Base-by-base conservation (phyloP, 2,113 vertebrate genomes). In the Syrrhaptes paradoxus region DNA sequence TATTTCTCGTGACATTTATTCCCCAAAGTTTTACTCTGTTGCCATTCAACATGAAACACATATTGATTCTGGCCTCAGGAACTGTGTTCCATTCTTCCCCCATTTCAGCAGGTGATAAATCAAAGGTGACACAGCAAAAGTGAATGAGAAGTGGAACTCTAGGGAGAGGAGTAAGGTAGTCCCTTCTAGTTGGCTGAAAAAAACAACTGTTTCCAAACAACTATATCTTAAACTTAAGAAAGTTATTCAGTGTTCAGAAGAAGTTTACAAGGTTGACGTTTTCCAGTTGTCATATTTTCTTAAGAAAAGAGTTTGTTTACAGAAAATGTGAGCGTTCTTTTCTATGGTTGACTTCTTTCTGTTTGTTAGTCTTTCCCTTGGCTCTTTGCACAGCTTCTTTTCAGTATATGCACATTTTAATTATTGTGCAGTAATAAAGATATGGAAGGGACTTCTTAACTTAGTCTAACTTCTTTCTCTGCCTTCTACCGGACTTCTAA, bases 41-140 rank as follows among this genome's bases (percentile, higher is more conserved):
- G 74, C 70, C 10, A 49, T 45, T 92, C 80, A 73, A 34, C 21
- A 36, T 38, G 61, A 93, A 88, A 74, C 26, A 24, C 8, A 4
- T 70, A 89, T 89, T 70, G 84, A 95, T 90, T 93, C 74, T 61
- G 66, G 88, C 45, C 81, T 89, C 52, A 63, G 71, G 87, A 96
- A 51, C n/a, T 81, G 65, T 28, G 43, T 88, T 89, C 19, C 22
- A 19, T 93, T 87, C 54, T 76, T 63, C 15, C 28, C 61, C 6
- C 28, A 7, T 81, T 90, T 86, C 38, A 76, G 34, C 41, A 58
- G 57, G 68, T 85, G 86, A 89, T 89, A 89, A 94, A 95, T 90
- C 86, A 95, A 79, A 94, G 46, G 58, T 92, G 73, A 73, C 62
- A 86, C 59, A 81, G 29, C 21, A 76, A 55, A 97, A 91, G 55